Evolutionary conservation across 1,140 invertebrate genomes (phyloP).

Genomic region (Pseudobourletiella spinata): DNA sequence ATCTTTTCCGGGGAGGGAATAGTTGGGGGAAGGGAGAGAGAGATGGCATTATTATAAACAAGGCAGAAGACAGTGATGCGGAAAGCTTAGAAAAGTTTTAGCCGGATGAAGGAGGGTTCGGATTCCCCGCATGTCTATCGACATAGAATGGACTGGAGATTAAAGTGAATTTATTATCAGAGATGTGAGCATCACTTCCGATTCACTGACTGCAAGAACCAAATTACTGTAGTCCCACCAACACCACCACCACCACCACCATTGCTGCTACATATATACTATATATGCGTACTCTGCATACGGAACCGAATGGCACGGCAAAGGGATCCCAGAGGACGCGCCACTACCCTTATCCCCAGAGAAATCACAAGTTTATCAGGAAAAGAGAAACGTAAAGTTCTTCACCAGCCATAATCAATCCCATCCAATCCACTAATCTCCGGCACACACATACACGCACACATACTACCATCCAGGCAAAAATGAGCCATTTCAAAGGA

Average conservation of each 20-base stretch:
- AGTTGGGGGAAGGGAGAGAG: neutral
- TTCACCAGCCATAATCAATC: constrained; percentile 17
- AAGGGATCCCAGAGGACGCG: constrained; percentile 12
- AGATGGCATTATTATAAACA: constrained; percentile 5
- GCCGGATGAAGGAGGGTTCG: constrained; percentile 11
- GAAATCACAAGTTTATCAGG: constrained; percentile 29
- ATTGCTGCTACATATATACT: too few relatives aligned
- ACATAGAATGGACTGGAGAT: constrained; percentile 10
- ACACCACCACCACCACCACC: neutral
- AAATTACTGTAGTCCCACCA: too few relatives aligned
- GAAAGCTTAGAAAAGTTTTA: constrained; percentile 10
- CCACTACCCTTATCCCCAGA: constrained; percentile 17
- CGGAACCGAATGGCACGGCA: neutral
- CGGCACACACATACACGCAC: neutral
- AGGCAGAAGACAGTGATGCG: neutral
- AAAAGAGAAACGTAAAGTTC: constrained; percentile 4
- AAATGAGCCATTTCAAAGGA: too few relatives aligned
- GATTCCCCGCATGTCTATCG: neutral
- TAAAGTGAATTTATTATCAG: constrained; percentile 31
- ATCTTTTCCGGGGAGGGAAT: neutral
- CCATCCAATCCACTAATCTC: constrained; percentile 6
- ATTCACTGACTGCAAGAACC: constrained; percentile 23
- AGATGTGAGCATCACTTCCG: constrained; percentile 34
- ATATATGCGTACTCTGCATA: neutral
- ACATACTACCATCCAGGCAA: too few relatives aligned